Evolutionary conservation across 2,797 vertebrate genomes (phyloP).

Genomic region (Erethizon dorsatum): DNA sequence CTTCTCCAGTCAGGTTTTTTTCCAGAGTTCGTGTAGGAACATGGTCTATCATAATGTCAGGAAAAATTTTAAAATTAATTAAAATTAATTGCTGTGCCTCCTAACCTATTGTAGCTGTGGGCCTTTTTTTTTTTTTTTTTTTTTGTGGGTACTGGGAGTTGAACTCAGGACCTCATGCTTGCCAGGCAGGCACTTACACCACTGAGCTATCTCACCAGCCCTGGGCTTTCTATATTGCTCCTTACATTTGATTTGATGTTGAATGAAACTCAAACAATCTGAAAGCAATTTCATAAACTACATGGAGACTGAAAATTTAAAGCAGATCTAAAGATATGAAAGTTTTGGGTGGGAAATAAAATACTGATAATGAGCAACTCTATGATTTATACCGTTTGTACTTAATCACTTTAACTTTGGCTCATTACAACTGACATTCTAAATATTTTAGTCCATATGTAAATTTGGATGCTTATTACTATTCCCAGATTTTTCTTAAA

Average conservation of each 20-base stretch:
- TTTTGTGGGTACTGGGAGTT: too few relatives aligned
- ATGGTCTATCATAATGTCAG: not conserved
- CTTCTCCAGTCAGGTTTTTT: not conserved
- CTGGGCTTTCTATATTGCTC: not conserved
- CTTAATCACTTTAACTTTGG: constrained; percentile 76
- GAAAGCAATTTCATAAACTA: constrained; percentile 73
- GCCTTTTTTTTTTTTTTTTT: not conserved
- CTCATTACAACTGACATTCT: constrained; percentile 70
- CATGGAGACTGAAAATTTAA: constrained; percentile 78
- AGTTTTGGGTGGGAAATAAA: constrained; percentile 15
- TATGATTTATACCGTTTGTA: constrained; percentile 67
- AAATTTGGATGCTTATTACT: constrained; percentile 39
- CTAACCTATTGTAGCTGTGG: not conserved
- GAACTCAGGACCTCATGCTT: too few relatives aligned
- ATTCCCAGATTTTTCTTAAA: constrained; percentile 1
- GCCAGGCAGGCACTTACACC: too few relatives aligned
- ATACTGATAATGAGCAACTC: constrained; percentile 63
- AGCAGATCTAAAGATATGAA: constrained; percentile 73
- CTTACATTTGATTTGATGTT: constrained; percentile 22
- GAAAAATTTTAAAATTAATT: constrained; percentile 48
- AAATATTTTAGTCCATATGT: constrained; percentile 70
- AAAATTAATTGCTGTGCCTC: not conserved
- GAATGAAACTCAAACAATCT: constrained; percentile 82
- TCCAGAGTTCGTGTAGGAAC: not conserved
- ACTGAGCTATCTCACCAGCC: too few relatives aligned